Evolutionary conservation across 2,113 vertebrate species (phyloP).

Genomic region (Tetrao urogallus): DNA sequence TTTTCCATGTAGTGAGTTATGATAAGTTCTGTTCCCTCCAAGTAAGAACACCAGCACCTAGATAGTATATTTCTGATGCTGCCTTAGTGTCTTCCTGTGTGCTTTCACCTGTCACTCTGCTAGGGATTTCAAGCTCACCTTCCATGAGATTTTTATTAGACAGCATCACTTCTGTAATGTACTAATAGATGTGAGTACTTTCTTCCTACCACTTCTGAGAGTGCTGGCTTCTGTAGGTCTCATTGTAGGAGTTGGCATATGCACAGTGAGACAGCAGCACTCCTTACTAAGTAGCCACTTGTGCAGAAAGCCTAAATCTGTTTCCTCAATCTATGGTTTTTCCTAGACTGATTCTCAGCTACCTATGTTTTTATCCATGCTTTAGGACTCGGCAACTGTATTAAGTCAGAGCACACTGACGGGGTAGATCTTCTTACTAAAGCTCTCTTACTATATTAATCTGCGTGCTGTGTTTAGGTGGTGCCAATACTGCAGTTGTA

Average conservation of each 20-base stretch:
- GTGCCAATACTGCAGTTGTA: background rate
- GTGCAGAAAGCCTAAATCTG: background rate
- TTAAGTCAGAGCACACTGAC: background rate
- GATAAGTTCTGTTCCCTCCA: background rate
- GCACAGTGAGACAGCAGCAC: background rate
- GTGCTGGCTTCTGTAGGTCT: background rate
- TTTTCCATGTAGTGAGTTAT: constrained; percentile 10
- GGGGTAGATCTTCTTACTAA: background rate
- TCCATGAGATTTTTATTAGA: background rate
- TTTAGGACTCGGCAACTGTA: background rate
- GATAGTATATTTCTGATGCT: background rate
- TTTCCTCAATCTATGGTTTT: background rate
- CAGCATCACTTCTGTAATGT: background rate
- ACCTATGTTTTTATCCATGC: background rate
- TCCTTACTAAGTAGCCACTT: background rate
- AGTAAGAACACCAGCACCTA: background rate
- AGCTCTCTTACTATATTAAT: background rate
- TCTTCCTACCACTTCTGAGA: background rate
- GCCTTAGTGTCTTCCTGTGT: background rate
- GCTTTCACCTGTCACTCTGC: background rate
- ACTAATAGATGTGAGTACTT: background rate
- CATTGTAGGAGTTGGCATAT: background rate
- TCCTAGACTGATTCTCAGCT: background rate
- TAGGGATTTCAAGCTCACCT: background rate
- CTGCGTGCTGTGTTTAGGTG: background rate